Percentiles rank a stretch among this genome's conserved stretches.
These are phyloP conservation scores for Pocillopora grandis DNA, from an alignment of 92 coral and sea anemone genomes.

Conservation along the genomic window DNA sequence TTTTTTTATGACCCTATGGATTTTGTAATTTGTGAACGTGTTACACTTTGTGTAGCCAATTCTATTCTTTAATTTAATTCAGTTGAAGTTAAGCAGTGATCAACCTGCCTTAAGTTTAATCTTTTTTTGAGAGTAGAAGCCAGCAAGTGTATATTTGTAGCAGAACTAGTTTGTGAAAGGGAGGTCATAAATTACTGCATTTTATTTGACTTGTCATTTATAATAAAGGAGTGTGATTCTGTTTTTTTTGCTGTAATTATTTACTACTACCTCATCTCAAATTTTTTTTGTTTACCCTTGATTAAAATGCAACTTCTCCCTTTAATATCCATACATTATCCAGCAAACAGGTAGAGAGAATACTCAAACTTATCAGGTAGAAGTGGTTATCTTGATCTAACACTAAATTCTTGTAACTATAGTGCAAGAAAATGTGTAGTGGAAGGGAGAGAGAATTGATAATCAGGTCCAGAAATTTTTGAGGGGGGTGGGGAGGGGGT, in stretches of 20 bases:
- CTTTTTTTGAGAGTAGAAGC: not conserved
- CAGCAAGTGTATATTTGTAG: slow-evolving; percentile 6
- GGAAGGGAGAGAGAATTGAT: no score
- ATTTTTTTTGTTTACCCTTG: not conserved
- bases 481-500: no score
- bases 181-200: slow-evolving; percentile 4
- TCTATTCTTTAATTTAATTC: not conserved
- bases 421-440: no score
- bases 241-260: not conserved
- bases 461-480: no score
- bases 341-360: no score
- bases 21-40: not conserved
- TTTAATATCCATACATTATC: no score
- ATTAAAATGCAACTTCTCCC: no score
- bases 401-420: no score
- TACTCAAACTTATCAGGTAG: no score
- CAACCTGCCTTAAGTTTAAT: not conserved
- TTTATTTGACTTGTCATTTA: slow-evolving; percentile 24
- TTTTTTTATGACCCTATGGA: not conserved
- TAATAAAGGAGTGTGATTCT: slow-evolving; percentile 19
- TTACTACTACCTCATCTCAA: not conserved
- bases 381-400: no score
- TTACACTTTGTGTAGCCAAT: not conserved
- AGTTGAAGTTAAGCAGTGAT: not conserved
- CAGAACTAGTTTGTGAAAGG: not conserved